Evolutionary conservation across 2,888 invertebrate genomes (phyloP), one percentile per base, ranked within the genome.

Genomic region (Cremastinae sp.): DNA sequence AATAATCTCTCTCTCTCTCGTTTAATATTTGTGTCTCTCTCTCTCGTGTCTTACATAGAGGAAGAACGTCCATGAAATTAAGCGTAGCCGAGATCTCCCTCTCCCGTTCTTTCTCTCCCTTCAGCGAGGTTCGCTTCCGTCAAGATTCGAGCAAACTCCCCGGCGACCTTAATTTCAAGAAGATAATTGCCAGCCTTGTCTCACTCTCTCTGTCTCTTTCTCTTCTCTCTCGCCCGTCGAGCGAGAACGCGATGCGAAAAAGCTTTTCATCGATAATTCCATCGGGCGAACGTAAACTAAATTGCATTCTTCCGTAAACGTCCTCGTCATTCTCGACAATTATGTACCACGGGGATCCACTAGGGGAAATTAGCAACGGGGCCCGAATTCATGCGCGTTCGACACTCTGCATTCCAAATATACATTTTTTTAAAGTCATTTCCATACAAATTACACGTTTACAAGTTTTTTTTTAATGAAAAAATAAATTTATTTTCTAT

Each of bases 281-380:
- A 62, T 68, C 66, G 78, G 66, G 65, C 56, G 78, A 79, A 78
- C 78, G 80, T 78, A 78, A 81, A 80, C 79, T 80, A 84, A 85
- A 85, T 84, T 83, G 82, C 85, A 85, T 85, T 84, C 85, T 85
- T 85, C 81, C 77, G 72, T 79, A 82, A 81, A 77, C 28, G 75
- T 71, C 78, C 79, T 72, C 79, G 81, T 85, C 85, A 84, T 84
- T 80, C 73, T 82, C 43, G 61, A 75, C 81, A 84, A 85, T 85
- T 84, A 84, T 66, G n/a, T 61, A 51, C 16, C 49, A 43, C 45
- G 7, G 38, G 41, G 36, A 14, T 36, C 34, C 3, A 14, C 43
- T 28, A 49, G 73, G 54, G 70, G 59, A 61, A 72, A 54, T 45
- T 54, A 66, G 41, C 47, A 8, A 56, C 14, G 28, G 5, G 20